These are phyloP conservation scores for Pseudochromis fuscus DNA, from an alignment of 2,797 vertebrate genomes.

Conservation along the genomic window DNA sequence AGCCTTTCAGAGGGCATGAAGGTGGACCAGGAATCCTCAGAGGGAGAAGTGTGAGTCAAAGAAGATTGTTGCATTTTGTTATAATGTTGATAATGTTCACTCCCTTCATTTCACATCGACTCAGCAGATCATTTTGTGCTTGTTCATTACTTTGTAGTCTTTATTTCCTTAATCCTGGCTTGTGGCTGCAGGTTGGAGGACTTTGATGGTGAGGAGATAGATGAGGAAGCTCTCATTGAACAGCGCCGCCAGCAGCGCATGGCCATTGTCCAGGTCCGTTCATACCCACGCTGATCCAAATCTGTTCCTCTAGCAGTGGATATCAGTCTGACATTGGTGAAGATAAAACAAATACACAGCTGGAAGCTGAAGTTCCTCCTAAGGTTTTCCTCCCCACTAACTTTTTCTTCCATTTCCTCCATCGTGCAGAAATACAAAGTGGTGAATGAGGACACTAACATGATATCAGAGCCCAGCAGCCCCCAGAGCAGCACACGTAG, in stretches of 20 bases:
- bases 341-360: too few relatives aligned
- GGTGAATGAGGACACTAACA: conserved; percentile 90
- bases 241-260: conserved; percentile 93
- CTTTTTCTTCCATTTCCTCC: neutral
- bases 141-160: neutral
- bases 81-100: too few relatives aligned
- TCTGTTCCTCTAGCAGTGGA: neutral
- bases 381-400: neutral
- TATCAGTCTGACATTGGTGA: neutral
- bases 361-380: neutral
- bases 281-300: neutral
- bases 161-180: neutral
- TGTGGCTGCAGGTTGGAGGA: conserved; percentile 90
- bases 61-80: too few relatives aligned
- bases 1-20: conserved; percentile 99
- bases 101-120: too few relatives aligned
- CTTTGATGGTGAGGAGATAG: conserved; percentile 96
- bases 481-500: conserved; percentile 95
- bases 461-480: conserved; percentile 94
- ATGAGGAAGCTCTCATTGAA: conserved; percentile 97
- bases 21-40: conserved; percentile 93
- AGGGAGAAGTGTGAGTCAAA: conserved; percentile 92
- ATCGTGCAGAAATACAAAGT: conserved; percentile 92
- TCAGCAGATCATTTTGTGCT: neutral
- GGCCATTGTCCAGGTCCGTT: conserved; percentile 94